These are phyloP conservation scores for Esox niger DNA, from an alignment of 2,113 vertebrate genomes.

Conservation along the genomic window DNA sequence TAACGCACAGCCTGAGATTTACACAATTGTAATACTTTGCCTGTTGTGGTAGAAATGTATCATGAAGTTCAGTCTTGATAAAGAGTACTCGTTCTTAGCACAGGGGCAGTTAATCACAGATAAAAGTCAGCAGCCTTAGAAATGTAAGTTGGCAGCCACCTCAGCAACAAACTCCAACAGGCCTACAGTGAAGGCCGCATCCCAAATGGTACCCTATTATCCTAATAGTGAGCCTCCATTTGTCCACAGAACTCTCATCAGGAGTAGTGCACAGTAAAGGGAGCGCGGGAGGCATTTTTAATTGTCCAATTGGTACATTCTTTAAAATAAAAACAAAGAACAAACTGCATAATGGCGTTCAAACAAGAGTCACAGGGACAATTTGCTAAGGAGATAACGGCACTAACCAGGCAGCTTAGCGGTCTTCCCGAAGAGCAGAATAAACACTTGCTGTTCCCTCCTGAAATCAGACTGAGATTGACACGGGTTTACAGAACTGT, in stretches of 20 bases:
- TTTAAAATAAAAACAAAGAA: too few relatives aligned
- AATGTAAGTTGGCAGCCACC: too few relatives aligned
- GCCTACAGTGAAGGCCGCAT: not conserved
- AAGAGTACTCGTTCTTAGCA: not conserved
- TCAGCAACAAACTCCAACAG: not conserved
- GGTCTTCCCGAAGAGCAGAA: too few relatives aligned
- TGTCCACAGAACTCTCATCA: too few relatives aligned
- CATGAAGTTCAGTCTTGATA: not conserved
- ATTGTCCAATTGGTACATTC: not conserved
- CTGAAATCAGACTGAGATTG: not conserved
- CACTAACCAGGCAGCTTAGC: not conserved
- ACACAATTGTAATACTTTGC: conserved; percentile 1
- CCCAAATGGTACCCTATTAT: too few relatives aligned
- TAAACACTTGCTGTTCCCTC: too few relatives aligned
- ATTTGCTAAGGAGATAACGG: not conserved
- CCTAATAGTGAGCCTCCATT: not conserved
- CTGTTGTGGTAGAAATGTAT: not conserved
- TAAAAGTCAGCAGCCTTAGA: not conserved
- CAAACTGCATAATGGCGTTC: not conserved
- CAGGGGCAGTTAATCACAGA: not conserved
- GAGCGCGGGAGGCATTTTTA: too few relatives aligned
- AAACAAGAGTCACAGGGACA: not conserved
- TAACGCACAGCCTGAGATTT: not conserved
- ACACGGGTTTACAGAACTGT: not conserved
- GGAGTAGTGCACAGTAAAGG: too few relatives aligned